Percentiles rank a stretch among this genome's conserved stretches.
phyloP scores from a whole-genome alignment of 2,888 invertebrate species.

The Cephus pulcher region DNA sequence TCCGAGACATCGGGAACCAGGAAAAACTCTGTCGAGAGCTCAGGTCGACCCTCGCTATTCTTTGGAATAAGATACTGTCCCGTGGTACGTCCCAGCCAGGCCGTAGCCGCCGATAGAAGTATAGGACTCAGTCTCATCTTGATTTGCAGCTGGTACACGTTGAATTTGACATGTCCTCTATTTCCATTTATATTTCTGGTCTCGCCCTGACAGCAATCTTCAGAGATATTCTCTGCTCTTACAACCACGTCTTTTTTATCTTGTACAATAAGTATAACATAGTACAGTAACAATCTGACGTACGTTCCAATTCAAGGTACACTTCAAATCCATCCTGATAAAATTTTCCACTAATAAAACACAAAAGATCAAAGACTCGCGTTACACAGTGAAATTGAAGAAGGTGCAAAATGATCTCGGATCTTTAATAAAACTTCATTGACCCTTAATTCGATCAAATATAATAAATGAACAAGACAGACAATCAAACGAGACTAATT shows the following conservation, averaged over 20 bases:
- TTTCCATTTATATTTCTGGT: not conserved
- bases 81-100: constrained; percentile 62
- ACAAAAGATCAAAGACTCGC: not conserved
- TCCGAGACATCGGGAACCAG: constrained; percentile 73
- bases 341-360: not conserved
- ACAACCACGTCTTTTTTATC: not conserved
- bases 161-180: not conserved
- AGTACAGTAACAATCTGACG: not conserved
- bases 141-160: not conserved
- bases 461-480: not conserved
- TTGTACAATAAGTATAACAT: not conserved
- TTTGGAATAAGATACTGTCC: constrained; percentile 62
- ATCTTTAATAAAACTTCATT: not conserved
- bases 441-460: not conserved
- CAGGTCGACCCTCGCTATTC: constrained; percentile 69
- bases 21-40: constrained; percentile 89
- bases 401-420: too few species aligned
- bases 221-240: not conserved
- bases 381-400: not conserved
- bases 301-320: not conserved
- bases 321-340: not conserved
- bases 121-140: constrained; percentile 60
- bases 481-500: not conserved
- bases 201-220: not conserved
- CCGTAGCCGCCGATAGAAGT: constrained; percentile 63